phyloP scores from a whole-genome alignment of 2,797 vertebrate genomes.

The Ctenopoma multispine region DNA sequence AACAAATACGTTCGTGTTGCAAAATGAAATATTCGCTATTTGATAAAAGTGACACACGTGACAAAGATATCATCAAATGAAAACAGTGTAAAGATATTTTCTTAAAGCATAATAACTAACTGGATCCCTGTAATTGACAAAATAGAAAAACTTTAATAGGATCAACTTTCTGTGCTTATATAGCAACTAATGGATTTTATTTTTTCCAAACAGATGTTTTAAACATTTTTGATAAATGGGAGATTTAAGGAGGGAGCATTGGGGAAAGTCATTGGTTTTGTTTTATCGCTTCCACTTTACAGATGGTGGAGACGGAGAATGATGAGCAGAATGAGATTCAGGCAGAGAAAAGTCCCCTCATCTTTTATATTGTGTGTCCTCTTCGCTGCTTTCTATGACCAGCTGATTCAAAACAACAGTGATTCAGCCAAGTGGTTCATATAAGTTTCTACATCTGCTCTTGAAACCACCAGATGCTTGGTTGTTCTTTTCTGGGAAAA shows the following conservation, averaged over 20 bases:
- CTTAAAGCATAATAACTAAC: conserved; percentile 33
- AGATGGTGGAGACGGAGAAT: conserved; percentile 38
- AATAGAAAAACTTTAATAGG: conserved; percentile 20
- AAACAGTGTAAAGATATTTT: conserved; percentile 32
- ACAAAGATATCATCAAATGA: conserved; percentile 20
- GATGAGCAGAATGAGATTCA: conserved; percentile 31
- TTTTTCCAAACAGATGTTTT: conserved; percentile 43
- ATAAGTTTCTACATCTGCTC: conserved; percentile 46
- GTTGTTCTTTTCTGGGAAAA: conserved; percentile 30
- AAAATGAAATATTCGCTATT: conserved; percentile 19
- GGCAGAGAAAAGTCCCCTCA: conserved; percentile 20
- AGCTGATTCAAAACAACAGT: conserved; percentile 45
- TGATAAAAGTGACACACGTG: conserved; percentile 13
- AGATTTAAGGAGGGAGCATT: conserved; percentile 33
- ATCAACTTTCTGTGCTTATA: conserved; percentile 23
- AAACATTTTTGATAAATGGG: conserved; percentile 40
- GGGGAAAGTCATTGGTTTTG: conserved; percentile 47
- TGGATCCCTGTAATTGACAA: conserved; percentile 34
- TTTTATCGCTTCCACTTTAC: conserved; percentile 45
- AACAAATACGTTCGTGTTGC: conserved; percentile 12
- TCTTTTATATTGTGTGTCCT: conserved; percentile 36
- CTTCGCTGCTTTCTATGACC: conserved; percentile 31
- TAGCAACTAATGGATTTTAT: conserved; percentile 36
- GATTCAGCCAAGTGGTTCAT: conserved; percentile 44
- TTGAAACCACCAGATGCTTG: conserved; percentile 50